Base-by-base conservation (phyloP, 2,797 vertebrate species). In the Schizopygopsis pylzovi region DNA sequence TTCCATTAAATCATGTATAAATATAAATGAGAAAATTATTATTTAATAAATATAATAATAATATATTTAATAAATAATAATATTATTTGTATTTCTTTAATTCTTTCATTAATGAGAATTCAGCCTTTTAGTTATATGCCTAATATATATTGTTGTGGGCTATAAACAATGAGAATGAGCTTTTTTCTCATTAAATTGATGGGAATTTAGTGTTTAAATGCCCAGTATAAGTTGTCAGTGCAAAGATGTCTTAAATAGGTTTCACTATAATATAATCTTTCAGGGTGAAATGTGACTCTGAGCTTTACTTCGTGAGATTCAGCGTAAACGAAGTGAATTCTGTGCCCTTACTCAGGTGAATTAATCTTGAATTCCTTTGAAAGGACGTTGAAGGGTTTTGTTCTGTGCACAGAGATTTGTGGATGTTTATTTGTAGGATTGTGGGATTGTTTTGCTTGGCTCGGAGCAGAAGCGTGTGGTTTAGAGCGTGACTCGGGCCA, bases 401-500 rank as follows among this genome's bases (percentile, higher is more conserved):
- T 20, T 18, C 67, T 56, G 70, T 71, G 52, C 3, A 6, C 67
- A 82, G 81, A 72, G 52, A 82, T 73, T 67, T 73, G 39, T 68
- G 68, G 47, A 65, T 54, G 65, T 67, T 73, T 82, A 16, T 54
- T n/a, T 67, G 25, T 67, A 77, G 71, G 47, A 56, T 54, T 67
- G 47, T 76, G 54, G 71, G 59, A 45, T 54, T 67, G 37, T 76
- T 68, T 75, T 39, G 37, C 61, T 73, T 73, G 70, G 54, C 54
- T 83, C 12, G 18, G 39, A 61, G 54, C 16, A 73, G 54, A 83
- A 83, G 54, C 18, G 18, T 82, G 81, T 4, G 54, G 70, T 73
- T 82, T 45, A 63, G 54, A 82, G 85, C 84, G 43, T 85, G 45
- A 80, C 47, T 79, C 59, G 6, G 18, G 28, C 15, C 37, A 54